Percentiles rank a stretch among this genome's conserved stretches.
These are phyloP conservation scores for Drosophila robusta DNA, from an alignment of 2,888 invertebrate species.

Conservation along the genomic window DNA sequence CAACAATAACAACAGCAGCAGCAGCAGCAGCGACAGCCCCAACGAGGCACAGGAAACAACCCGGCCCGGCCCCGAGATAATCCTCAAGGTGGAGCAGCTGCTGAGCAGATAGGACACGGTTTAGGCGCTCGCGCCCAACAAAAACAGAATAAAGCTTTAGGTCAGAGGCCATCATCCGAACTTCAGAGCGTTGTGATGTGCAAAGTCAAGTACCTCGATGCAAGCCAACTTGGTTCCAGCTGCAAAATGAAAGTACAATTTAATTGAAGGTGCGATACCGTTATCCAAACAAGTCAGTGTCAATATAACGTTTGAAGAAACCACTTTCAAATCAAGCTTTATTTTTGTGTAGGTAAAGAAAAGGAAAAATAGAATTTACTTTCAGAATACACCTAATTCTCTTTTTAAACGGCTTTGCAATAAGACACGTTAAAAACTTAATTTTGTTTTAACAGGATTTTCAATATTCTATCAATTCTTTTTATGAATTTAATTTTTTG, in stretches of 20 bases:
- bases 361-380: neutral
- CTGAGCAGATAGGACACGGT: slow-evolving; percentile 84
- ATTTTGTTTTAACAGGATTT: too few species aligned
- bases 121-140: slow-evolving; percentile 63
- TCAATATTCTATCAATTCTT: too few species aligned
- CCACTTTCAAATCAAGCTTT: slow-evolving; percentile 3
- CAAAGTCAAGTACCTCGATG: slow-evolving; percentile 70
- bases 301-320: slow-evolving; percentile 14
- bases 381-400: too few species aligned
- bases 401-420: too few species aligned
- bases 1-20: slow-evolving; percentile 33
- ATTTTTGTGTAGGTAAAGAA: neutral
- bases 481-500: too few species aligned
- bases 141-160: slow-evolving; percentile 58
- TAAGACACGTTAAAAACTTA: too few species aligned
- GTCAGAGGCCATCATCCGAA: slow-evolving; percentile 32
- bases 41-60: slow-evolving; percentile 29
- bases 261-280: slow-evolving; percentile 58
- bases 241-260: slow-evolving; percentile 75
- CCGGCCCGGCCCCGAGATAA: slow-evolving; percentile 74
- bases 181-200: slow-evolving; percentile 66
- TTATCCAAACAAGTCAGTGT: slow-evolving; percentile 19
- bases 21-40: slow-evolving; percentile 34
- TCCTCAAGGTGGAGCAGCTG: slow-evolving; percentile 81
- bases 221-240: slow-evolving; percentile 72